Conservation (phyloP, 2,113 vertebrate genomes). For the Syrrhaptes paradoxus region DNA sequence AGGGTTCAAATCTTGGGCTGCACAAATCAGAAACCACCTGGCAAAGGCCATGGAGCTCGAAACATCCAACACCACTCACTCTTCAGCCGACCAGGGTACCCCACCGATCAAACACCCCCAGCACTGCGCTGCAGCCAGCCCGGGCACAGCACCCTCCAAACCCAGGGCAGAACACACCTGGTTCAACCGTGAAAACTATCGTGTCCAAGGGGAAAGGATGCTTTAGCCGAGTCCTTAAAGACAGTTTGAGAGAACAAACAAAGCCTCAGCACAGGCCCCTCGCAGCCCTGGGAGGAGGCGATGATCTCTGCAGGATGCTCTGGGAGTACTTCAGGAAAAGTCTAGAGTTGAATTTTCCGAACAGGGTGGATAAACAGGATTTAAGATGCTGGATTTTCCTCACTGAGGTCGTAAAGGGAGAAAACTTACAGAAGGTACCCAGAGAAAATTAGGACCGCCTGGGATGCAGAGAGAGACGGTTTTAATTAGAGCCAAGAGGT, state of each 20-base stretch:
- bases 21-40: not conserved
- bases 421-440: constrained; percentile 59
- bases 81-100: not conserved
- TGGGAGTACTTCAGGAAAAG: constrained; percentile 12
- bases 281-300: not conserved
- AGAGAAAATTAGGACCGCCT: constrained; percentile 71
- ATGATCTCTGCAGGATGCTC: not conserved
- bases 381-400: constrained; percentile 53
- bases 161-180: not conserved
- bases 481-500: constrained; percentile 82
- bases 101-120: not conserved
- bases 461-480: constrained; percentile 69
- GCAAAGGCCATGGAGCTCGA: not conserved
- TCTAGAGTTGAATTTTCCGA: not conserved
- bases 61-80: not conserved
- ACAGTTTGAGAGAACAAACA: not conserved
- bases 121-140: not conserved
- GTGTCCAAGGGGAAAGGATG: not conserved
- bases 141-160: not conserved
- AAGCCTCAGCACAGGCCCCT: not conserved
- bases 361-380: not conserved
- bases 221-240: not conserved
- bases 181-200: not conserved
- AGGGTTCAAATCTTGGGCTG: not conserved
- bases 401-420: constrained; percentile 36